Evolutionary conservation across 2,113 vertebrate species (phyloP).

Genomic region (Burhinus bistriatus): DNA sequence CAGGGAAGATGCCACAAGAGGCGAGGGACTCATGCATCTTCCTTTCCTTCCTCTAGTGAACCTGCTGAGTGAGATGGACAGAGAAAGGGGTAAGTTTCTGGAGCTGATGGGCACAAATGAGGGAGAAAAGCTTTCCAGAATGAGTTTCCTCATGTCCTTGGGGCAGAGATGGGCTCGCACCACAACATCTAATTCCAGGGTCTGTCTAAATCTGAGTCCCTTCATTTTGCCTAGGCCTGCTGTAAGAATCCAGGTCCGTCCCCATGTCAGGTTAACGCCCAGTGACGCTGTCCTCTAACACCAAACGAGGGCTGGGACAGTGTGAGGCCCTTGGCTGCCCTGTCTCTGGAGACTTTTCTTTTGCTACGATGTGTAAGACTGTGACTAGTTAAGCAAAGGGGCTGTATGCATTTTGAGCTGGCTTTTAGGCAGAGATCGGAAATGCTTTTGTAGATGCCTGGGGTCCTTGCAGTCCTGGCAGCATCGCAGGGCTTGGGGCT

Average conservation of each 20-base stretch:
- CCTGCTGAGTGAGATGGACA: not conserved
- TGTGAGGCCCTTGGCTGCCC: not conserved
- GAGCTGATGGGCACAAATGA: not conserved
- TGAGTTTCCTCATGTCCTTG: not conserved
- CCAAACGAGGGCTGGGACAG: rapidly evolving
- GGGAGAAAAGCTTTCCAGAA: not conserved
- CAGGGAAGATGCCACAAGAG: not conserved
- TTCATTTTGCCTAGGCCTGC: not conserved
- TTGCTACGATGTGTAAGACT: rapidly evolving
- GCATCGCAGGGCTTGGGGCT: not conserved
- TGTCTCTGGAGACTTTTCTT: not conserved
- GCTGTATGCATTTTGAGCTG: not conserved
- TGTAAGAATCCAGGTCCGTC: not conserved
- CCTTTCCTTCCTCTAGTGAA: not conserved
- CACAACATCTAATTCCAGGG: not conserved
- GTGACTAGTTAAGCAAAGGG: not conserved
- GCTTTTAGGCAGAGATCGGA: not conserved
- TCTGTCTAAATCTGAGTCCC: not conserved
- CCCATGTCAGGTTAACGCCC: not conserved
- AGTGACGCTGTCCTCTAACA: not conserved
- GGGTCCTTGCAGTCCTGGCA: not conserved
- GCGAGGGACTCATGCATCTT: not conserved
- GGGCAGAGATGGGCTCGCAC: not conserved
- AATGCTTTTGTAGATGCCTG: not conserved
- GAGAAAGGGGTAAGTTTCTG: not conserved